A percentile compares a stretch with the other conserved stretches of the same genome.
phyloP scores from a whole-genome alignment of 2,113 vertebrate genomes.

The Sorex araneus region DNA sequence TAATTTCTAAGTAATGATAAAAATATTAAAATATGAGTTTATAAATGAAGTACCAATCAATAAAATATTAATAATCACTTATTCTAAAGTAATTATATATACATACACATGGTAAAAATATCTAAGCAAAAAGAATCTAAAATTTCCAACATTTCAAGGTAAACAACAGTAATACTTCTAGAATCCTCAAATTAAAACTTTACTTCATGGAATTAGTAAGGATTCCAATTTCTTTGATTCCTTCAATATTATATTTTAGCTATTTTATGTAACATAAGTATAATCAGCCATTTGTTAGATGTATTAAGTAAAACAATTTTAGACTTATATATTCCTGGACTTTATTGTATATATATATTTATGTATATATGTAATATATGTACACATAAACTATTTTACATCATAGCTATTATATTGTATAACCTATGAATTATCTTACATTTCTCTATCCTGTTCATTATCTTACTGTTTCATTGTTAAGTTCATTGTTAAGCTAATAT shows the following conservation, averaged over 20 bases:
- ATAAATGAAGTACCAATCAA: not conserved
- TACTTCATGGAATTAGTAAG: not conserved
- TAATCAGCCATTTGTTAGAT: not conserved
- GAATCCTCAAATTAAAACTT: not conserved
- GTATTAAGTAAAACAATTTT: not conserved
- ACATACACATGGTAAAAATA: not conserved
- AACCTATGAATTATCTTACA: not conserved
- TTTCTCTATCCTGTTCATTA: not conserved
- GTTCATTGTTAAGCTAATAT: not conserved
- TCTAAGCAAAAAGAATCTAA: not conserved
- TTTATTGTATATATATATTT: not conserved
- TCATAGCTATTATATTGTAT: not conserved
- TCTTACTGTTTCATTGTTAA: not conserved
- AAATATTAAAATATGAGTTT: not conserved
- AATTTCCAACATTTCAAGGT: not conserved
- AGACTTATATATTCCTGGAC: not conserved
- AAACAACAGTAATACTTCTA: not conserved
- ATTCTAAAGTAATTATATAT: not conserved
- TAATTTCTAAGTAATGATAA: not conserved
- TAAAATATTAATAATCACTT: not conserved
- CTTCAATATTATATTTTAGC: not conserved
- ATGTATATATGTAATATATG: too few species aligned
- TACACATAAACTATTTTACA: not conserved
- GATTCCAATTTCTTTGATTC: not conserved
- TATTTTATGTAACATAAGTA: not conserved